Conservation (phyloP, 1,140 invertebrate genomes). For the Eupeodes corollae region DNA sequence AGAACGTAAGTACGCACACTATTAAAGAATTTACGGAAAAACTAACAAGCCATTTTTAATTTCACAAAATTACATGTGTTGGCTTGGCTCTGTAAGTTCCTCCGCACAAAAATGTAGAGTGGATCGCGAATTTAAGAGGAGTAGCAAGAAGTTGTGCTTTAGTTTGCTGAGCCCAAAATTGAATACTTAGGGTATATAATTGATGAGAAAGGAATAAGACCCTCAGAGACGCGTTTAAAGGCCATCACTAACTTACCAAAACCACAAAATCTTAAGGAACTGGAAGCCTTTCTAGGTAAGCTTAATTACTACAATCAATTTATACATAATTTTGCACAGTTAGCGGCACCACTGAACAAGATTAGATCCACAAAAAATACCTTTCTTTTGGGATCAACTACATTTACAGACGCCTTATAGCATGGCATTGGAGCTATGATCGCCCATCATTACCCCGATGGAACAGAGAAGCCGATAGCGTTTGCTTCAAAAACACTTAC, state of each 20-base stretch:
- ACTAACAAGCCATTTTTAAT: background rate
- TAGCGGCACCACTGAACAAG: slow-evolving; percentile 3
- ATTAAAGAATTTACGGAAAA: background rate
- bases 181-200: slow-evolving; percentile 10
- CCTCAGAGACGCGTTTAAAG: background rate
- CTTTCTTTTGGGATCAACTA: slow-evolving; percentile 5
- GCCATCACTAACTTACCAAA: slow-evolving; percentile 28
- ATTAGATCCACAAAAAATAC: background rate
- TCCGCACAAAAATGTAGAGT: background rate
- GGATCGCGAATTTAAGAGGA: background rate
- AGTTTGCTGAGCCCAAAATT: background rate
- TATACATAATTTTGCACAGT: slow-evolving; percentile 7
- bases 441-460: slow-evolving; percentile 18
- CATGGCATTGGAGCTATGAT: slow-evolving; percentile 37
- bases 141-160: background rate
- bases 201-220: slow-evolving; percentile 5
- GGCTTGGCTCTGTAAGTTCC: background rate
- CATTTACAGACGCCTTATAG: slow-evolving; percentile 27
- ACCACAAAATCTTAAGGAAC: slow-evolving; percentile 18
- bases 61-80: background rate
- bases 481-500: no score
- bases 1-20: no score
- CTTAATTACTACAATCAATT: no score
- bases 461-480: slow-evolving; percentile 20
- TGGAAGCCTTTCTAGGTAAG: slow-evolving; percentile 30